Evolutionary conservation across 92 coral and sea anemone species (phyloP).

Genomic region (Epizoanthus scotinus): DNA sequence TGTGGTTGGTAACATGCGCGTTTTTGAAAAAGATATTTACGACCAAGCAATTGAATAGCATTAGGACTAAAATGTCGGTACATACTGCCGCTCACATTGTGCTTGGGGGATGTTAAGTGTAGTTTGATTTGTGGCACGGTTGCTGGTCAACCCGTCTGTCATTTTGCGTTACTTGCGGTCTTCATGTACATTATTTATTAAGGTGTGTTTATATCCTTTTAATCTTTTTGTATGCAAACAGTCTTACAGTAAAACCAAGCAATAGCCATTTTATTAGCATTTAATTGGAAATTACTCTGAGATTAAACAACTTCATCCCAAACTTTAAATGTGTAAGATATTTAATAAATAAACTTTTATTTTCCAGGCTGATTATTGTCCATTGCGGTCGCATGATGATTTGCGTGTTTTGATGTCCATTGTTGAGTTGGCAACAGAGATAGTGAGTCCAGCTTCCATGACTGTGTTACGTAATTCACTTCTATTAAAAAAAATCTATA

Average conservation of each 20-base stretch:
- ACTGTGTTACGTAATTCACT: no score
- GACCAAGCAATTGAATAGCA: no score
- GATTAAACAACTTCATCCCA: not conserved
- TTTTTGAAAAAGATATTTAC: no score
- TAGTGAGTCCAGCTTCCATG: no score
- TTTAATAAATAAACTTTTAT: no score
- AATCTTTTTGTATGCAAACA: not conserved
- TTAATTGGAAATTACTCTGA: not conserved
- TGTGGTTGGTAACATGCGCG: no score
- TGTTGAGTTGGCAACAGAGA: no score
- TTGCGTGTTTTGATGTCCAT: no score
- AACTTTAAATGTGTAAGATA: no score
- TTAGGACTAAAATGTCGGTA: no score
- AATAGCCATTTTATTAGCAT: no score
- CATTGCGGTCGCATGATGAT: not conserved
- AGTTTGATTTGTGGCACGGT: not conserved
- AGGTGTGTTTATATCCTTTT: constrained; percentile 5
- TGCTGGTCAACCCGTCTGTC: not conserved
- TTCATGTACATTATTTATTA: not conserved
- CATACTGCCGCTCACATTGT: not conserved
- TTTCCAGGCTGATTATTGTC: not conserved
- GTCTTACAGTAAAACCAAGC: not conserved
- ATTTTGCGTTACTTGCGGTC: not conserved
- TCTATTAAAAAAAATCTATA: no score
- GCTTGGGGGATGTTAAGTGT: not conserved